Conservation (phyloP, 2,113 vertebrate species). For the Phalacrocorax carbo region DNA sequence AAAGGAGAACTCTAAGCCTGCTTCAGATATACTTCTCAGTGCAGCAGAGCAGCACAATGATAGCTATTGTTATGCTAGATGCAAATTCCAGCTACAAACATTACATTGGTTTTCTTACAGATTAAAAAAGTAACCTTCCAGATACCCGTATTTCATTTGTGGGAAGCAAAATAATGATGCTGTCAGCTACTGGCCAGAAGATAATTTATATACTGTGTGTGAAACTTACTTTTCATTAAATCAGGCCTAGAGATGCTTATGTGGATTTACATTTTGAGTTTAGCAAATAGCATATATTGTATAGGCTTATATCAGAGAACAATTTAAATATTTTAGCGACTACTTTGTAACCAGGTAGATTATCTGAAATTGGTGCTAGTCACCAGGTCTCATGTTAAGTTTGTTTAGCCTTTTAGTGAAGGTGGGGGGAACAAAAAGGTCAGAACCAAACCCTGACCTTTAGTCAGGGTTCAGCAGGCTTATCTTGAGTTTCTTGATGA, state of each 20-base stretch:
- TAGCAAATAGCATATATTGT: not conserved
- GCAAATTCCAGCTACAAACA: slow-evolving; percentile 6
- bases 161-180: not conserved
- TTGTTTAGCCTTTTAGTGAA: not conserved
- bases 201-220: not conserved
- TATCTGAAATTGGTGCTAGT: not conserved
- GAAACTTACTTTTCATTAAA: slow-evolving; percentile 29
- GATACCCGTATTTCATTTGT: not conserved
- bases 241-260: not conserved
- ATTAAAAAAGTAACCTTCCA: not conserved
- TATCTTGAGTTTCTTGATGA: not conserved
- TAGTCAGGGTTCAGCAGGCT: not conserved
- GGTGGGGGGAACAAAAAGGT: not conserved
- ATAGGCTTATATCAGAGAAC: not conserved
- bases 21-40: not conserved
- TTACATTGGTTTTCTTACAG: not conserved
- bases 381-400: not conserved
- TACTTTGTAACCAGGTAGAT: not conserved
- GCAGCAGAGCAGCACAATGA: not conserved
- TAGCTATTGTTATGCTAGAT: not conserved
- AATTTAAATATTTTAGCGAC: not conserved
- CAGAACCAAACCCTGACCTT: not conserved
- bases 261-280: not conserved
- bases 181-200: not conserved
- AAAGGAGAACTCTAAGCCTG: not conserved